These are phyloP conservation scores for Neoscelio sp. DNA, from an alignment of 2,888 invertebrate species.

Conservation along the genomic window DNA sequence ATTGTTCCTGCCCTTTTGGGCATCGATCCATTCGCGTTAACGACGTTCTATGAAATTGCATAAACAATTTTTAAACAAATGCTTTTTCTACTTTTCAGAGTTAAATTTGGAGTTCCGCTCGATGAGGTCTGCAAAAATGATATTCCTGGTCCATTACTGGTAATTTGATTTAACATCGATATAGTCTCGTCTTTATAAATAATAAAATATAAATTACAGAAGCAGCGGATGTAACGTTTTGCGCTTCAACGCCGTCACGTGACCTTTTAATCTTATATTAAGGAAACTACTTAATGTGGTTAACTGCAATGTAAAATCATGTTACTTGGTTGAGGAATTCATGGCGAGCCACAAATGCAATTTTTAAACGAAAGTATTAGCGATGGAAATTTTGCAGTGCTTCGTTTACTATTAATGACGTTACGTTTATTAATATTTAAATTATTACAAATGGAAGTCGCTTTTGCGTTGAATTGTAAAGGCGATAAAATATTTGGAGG, in stretches of 20 bases:
- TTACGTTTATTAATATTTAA: too few relatives aligned
- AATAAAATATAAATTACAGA: too few relatives aligned
- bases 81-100: slow-evolving; percentile 84
- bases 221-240: too few relatives aligned
- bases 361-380: slow-evolving; percentile 26
- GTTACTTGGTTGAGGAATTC: slow-evolving; percentile 40
- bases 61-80: not conserved
- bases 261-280: slow-evolving; percentile 33
- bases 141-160: slow-evolving; percentile 96
- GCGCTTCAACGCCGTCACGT: not conserved
- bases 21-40: too few relatives aligned
- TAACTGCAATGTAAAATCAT: slow-evolving; percentile 36
- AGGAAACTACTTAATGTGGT: slow-evolving; percentile 38
- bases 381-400: not conserved
- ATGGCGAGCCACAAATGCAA: slow-evolving; percentile 26
- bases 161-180: too few relatives aligned
- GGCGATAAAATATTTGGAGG: too few relatives aligned
- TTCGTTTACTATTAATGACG: too few relatives aligned
- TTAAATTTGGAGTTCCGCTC: slow-evolving; percentile 96
- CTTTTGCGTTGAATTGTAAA: too few relatives aligned
- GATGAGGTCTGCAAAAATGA: slow-evolving; percentile 98
- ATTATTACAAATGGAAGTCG: too few relatives aligned
- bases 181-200: too few relatives aligned
- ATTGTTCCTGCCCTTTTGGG: not conserved
- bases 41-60: too few relatives aligned